phyloP scores from a whole-genome alignment of 2,113 vertebrate species.

The Zapornia atra region DNA sequence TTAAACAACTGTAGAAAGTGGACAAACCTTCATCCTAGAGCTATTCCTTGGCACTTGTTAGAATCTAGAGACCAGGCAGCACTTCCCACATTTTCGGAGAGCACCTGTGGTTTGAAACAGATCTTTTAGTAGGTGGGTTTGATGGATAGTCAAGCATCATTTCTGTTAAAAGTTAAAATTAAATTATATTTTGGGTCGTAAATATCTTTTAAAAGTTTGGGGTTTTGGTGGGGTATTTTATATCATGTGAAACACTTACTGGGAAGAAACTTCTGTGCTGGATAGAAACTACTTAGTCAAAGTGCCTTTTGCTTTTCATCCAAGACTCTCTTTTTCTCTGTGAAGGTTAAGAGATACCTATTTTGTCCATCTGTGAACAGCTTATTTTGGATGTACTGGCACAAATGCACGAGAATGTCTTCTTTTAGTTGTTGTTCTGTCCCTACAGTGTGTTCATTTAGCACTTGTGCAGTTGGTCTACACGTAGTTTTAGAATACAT shows the following conservation, averaged over 20 bases:
- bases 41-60: not conserved
- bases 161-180: not conserved
- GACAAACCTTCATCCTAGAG: not conserved
- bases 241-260: not conserved
- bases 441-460: not conserved
- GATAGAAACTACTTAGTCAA: not conserved
- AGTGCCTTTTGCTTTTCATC: not conserved
- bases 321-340: not conserved
- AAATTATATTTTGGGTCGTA: not conserved
- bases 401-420: not conserved
- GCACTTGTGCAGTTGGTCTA: not conserved
- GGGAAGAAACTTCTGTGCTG: not conserved
- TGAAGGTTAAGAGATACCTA: not conserved
- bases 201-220: not conserved
- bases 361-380: not conserved
- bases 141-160: not conserved
- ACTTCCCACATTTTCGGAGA: not conserved
- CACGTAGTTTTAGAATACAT: conserved; percentile 11
- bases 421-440: not conserved
- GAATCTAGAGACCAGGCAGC: not conserved
- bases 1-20: not conserved
- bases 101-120: not conserved
- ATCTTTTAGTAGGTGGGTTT: not conserved
- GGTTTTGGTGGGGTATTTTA: not conserved
- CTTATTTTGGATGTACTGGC: not conserved